Conservation (phyloP, 2,113 vertebrate species). For the Theristicus caerulescens region DNA sequence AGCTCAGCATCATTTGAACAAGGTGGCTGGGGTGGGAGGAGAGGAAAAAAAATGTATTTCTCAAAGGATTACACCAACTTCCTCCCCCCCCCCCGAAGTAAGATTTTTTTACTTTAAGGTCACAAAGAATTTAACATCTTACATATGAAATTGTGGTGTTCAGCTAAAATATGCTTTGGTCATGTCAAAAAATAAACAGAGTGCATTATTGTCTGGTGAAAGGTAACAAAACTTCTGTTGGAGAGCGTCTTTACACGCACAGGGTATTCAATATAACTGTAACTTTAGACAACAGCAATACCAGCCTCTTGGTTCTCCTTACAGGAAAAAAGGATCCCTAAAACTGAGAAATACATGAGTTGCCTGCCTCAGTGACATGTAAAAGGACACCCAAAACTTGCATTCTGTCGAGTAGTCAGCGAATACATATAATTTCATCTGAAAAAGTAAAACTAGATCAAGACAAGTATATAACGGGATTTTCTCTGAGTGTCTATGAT, state of each 20-base stretch:
- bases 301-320: not conserved
- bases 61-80: not conserved
- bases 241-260: not conserved
- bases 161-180: not conserved
- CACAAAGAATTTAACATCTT: not conserved
- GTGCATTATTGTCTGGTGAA: not conserved
- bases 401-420: not conserved
- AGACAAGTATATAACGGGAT: not conserved
- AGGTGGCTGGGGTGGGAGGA: not conserved
- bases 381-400: not conserved
- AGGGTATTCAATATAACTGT: not conserved
- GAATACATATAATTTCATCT: not conserved
- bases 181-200: not conserved
- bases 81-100: fast-evolving
- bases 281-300: not conserved
- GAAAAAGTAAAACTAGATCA: not conserved
- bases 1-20: not conserved
- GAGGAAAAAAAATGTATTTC: not conserved
- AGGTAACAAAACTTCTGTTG: not conserved
- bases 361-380: not conserved
- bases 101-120: not conserved
- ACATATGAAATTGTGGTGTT: not conserved
- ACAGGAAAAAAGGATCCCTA: not conserved
- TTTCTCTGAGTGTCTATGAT: not conserved
- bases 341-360: not conserved